These are phyloP conservation scores for Rhinella marina DNA, from an alignment of 2,797 vertebrate species.

Conservation along the genomic window DNA sequence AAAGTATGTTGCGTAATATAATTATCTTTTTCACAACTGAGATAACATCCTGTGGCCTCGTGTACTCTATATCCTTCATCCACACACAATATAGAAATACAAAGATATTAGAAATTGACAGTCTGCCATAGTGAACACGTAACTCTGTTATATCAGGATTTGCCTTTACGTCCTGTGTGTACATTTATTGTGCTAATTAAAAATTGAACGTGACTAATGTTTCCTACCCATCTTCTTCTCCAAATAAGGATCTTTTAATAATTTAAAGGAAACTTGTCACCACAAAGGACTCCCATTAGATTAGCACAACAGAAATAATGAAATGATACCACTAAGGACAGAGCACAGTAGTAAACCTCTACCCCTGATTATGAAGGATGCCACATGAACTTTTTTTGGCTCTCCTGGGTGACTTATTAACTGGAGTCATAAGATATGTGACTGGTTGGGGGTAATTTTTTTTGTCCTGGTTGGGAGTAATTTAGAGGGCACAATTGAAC, in stretches of 20 bases:
- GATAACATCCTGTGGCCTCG: constrained; percentile 18
- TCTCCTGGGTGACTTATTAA: too few species aligned
- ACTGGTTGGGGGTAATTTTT: neutral
- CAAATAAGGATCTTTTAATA: neutral
- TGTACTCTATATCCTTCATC: constrained; percentile 27
- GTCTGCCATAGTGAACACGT: neutral
- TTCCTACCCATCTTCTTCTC: neutral
- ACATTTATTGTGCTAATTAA: neutral
- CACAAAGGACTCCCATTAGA: neutral
- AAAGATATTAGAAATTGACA: neutral
- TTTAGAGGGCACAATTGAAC: too few species aligned
- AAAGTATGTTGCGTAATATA: constrained; percentile 27
- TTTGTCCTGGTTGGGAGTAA: neutral
- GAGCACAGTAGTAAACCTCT: neutral
- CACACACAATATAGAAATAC: constrained; percentile 12
- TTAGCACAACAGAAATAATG: neutral
- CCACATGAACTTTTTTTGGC: neutral
- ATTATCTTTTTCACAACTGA: constrained; percentile 47
- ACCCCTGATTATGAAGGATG: neutral
- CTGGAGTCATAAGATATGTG: neutral
- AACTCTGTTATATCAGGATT: neutral
- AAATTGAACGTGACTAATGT: too few species aligned
- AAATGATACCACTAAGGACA: neutral
- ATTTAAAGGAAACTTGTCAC: neutral
- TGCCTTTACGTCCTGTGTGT: neutral